These are phyloP conservation scores for Paradisaea rubra DNA, from an alignment of 2,113 vertebrate genomes.

Conservation along the genomic window DNA sequence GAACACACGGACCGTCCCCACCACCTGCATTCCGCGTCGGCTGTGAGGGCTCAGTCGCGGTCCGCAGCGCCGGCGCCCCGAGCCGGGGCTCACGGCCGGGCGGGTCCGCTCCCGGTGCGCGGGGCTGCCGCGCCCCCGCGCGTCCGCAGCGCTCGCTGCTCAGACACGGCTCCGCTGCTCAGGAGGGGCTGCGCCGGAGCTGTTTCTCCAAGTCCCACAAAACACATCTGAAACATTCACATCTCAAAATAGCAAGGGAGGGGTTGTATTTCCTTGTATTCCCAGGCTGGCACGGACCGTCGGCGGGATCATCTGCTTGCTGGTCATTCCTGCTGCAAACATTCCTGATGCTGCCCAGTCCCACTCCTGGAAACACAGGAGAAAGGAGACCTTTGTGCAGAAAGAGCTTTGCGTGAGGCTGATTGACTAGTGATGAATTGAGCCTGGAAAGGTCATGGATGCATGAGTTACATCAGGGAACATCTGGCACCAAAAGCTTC, in stretches of 20 bases:
- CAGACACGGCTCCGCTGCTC: fast-evolving
- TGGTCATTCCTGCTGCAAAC: background rate
- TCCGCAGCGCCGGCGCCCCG: background rate
- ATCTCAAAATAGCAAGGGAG: fast-evolving
- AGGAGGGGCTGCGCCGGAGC: fast-evolving
- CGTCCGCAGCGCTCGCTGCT: background rate
- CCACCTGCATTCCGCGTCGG: fast-evolving
- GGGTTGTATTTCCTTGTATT: fast-evolving
- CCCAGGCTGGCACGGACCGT: background rate
- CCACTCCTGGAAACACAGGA: background rate
- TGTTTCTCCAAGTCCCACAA: fast-evolving
- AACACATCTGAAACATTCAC: fast-evolving
- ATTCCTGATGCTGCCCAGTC: background rate
- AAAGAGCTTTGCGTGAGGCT: background rate
- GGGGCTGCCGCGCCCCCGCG: conserved; percentile 1
- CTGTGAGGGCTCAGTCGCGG: fast-evolving
- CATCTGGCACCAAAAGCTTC: background rate
- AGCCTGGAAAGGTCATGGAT: background rate
- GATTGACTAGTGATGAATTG: background rate
- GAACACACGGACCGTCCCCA: background rate
- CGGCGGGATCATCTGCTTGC: background rate
- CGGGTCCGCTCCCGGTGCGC: too few species aligned
- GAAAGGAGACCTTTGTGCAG: background rate
- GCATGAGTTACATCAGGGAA: background rate
- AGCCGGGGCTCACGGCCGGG: too few species aligned